Evolutionary conservation across 2,113 vertebrate genomes (phyloP).

Genomic region (Plotosus lineatus): DNA sequence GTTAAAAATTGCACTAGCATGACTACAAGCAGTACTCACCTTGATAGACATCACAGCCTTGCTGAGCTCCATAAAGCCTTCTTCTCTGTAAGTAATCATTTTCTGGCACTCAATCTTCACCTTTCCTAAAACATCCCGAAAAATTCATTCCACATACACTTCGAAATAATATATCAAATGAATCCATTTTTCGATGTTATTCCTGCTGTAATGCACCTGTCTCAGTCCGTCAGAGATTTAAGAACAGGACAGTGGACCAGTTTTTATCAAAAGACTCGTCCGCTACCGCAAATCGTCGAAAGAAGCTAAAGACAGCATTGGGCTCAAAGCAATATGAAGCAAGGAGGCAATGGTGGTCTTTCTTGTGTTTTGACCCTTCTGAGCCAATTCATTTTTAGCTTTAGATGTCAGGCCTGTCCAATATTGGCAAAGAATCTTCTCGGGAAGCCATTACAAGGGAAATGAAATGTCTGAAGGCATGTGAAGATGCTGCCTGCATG

Average conservation of each 20-base stretch:
- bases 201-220: neutral
- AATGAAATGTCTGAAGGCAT: neutral
- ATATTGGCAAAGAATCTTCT: neutral
- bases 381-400: neutral
- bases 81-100: slow-evolving; percentile 3
- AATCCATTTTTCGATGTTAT: neutral
- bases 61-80: slow-evolving; percentile 3
- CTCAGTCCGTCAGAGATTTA: neutral
- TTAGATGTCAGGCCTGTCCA: neutral
- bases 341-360: neutral
- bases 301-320: neutral
- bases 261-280: neutral
- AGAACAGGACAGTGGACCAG: neutral
- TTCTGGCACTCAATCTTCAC: neutral
- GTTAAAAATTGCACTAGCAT: neutral
- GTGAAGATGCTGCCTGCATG: neutral
- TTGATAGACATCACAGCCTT: slow-evolving; percentile 15
- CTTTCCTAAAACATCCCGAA: neutral
- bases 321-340: neutral
- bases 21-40: neutral
- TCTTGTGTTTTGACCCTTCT: neutral
- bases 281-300: neutral
- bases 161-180: neutral
- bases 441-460: neutral
- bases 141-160: neutral